Conservation (phyloP, 23 tunicate genomes). For the Styela clava region DNA sequence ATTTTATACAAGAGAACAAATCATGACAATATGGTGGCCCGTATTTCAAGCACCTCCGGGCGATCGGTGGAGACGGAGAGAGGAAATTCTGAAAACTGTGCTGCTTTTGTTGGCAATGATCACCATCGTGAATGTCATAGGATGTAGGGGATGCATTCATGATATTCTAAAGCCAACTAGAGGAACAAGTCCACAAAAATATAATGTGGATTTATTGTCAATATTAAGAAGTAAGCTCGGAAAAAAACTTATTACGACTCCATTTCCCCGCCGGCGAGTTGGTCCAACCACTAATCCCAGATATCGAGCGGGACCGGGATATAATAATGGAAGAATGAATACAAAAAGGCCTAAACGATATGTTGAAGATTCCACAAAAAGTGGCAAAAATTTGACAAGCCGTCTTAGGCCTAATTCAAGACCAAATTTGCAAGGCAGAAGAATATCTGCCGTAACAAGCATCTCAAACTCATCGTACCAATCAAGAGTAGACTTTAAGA, state of each 20-base stretch:
- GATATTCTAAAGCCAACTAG: slow-evolving; percentile 34
- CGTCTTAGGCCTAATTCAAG: neutral
- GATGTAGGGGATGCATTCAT: slow-evolving; percentile 50
- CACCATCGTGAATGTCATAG: neutral
- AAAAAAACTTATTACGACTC: neutral
- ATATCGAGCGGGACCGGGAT: neutral
- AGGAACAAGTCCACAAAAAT: slow-evolving; percentile 51
- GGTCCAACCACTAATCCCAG: neutral
- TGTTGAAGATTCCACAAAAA: neutral
- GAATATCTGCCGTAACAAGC: neutral
- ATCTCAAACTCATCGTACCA: neutral
- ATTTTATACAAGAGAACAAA: neutral
- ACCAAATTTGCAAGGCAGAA: neutral
- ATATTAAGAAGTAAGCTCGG: neutral
- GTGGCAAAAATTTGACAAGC: neutral
- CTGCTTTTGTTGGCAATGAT: neutral
- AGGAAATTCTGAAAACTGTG: neutral
- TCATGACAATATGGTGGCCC: slow-evolving; percentile 10
- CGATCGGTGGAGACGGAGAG: neutral
- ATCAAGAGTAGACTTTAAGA: neutral
- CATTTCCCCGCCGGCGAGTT: neutral
- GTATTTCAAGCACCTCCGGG: neutral
- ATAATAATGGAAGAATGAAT: neutral
- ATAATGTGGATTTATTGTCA: slow-evolving; percentile 2
- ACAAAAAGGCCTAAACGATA: neutral